Percentiles rank a stretch among this genome's conserved stretches.
These are phyloP conservation scores for Agrilus planipennis DNA, from an alignment of 1,140 invertebrate species.

Conservation along the genomic window DNA sequence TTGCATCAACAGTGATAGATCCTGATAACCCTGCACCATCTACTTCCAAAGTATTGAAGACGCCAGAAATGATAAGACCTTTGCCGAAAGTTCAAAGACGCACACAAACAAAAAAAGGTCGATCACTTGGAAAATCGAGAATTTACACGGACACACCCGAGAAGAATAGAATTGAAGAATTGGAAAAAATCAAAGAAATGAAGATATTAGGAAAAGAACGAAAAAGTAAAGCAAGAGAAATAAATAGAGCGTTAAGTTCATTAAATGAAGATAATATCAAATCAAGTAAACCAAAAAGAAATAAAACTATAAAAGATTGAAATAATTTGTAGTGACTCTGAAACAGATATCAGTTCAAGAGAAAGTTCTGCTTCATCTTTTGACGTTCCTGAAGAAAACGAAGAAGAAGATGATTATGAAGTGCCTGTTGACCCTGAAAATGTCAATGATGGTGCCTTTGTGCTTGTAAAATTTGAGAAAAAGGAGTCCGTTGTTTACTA, in stretches of 20 bases:
- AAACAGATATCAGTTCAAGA: not conserved
- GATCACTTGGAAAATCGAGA: not conserved
- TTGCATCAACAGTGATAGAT: not conserved
- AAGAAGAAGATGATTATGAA: conserved; percentile 1
- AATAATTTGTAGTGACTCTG: not conserved
- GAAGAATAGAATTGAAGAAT: not conserved
- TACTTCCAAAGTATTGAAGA: not conserved
- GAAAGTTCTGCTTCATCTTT: not conserved
- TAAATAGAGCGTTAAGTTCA: not conserved
- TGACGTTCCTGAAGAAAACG: not conserved
- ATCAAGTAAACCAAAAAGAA: conserved; percentile 1
- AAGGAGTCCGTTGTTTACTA: conserved; percentile 19
- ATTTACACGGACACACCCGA: not conserved
- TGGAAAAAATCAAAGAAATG: not conserved
- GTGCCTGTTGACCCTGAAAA: conserved; percentile 10
- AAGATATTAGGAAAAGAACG: not conserved
- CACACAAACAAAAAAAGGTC: not conserved
- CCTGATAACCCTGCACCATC: not conserved
- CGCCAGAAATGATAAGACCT: not conserved
- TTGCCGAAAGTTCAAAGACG: not conserved
- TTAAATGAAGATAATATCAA: not conserved
- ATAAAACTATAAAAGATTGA: too few relatives aligned
- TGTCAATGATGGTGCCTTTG: conserved; percentile 20
- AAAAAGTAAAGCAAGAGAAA: conserved; percentile 1
- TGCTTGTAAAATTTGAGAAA: conserved; percentile 23